Evolutionary conservation across 2,888 invertebrate species (phyloP).

Genomic region (Aethes cnicana): DNA sequence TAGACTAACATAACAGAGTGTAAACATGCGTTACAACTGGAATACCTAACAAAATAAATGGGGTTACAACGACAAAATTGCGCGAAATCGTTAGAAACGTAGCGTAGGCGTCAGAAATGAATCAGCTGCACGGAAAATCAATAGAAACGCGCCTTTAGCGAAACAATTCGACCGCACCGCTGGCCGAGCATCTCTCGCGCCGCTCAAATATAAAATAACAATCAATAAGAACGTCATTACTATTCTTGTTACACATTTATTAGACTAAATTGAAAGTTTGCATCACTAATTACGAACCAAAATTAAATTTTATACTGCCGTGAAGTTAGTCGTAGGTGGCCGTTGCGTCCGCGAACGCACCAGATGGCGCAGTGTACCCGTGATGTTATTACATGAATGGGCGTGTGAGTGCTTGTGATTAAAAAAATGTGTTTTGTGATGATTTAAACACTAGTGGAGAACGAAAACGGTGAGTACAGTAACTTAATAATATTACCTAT

Average conservation of each 20-base stretch:
- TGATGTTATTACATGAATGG: conserved; percentile 80
- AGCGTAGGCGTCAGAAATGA: conserved; percentile 45
- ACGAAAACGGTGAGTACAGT: conserved; percentile 68
- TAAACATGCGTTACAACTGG: conserved; percentile 7
- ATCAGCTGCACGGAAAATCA: conserved; percentile 76
- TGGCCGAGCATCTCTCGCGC: neutral
- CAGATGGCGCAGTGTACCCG: conserved; percentile 79
- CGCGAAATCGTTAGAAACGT: conserved; percentile 52
- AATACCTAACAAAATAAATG: conserved; percentile 23
- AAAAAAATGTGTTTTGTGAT: conserved; percentile 78
- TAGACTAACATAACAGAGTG: too few relatives aligned
- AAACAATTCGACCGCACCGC: conserved; percentile 27
- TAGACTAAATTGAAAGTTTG: conserved; percentile 43
- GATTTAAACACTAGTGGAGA: conserved; percentile 66
- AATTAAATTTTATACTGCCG: conserved; percentile 59
- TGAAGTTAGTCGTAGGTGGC: conserved; percentile 63
- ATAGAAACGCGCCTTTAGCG: conserved; percentile 52
- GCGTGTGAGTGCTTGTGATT: conserved; percentile 81
- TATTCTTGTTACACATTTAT: conserved; percentile 38
- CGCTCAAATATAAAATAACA: neutral
- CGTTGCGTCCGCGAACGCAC: conserved; percentile 44
- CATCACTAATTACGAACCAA: conserved; percentile 44
- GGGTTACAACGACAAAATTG: conserved; percentile 45
- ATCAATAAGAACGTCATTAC: conserved; percentile 8
- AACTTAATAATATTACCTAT: conserved; percentile 44